Evolutionary conservation across 2,113 vertebrate species (phyloP), one percentile per base, ranked within the genome.

Genomic region (Myrmophylax atrothorax): DNA sequence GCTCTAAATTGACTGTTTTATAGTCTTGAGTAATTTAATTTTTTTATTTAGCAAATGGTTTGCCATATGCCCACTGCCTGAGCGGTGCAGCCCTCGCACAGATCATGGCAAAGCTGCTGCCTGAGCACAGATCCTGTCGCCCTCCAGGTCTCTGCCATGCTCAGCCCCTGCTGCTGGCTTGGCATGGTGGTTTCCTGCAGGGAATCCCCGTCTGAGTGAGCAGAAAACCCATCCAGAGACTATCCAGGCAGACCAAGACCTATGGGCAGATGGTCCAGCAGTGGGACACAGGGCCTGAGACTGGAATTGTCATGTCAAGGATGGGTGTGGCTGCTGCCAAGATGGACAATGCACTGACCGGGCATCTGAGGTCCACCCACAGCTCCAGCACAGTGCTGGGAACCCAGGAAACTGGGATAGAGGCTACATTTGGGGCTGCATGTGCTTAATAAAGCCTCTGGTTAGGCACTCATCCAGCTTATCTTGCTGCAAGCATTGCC

Each of bases 1-100:
- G 4, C 82, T 94, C 70, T 64, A 79, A 95, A 97, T 91, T 75
- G 91, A 96, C 91, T 96, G 91, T 12, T 96, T 95, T 95, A 94
- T 94, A 84, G 95, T 56, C 73, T 52, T 67, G 87, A 70, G 66
- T 96, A 94, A 96, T 96, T 94, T 87, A 55, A 84, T 84, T 93
- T 87, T 56, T 94, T 63, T 76, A 77, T 83, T 50, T 86, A 82
- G 81, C 9, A 67, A 78, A 79, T 47, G 84, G 59, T 55, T 82
- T 82, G 89, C 94, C 93, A 85, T 91, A 82, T 96, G 96, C 87
- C 93, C 58, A 8, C n/a, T 28, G 69, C 75, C 7, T 66, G 63
- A 73, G 53, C 2, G 31, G 46, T 37, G 10, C 58, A 75, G 91
- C 89, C 75, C 10, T 44, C 33, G 3, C 79, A 81, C 0, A 0